Percentiles rank a stretch among this genome's conserved stretches.
phyloP scores from a whole-genome alignment of 2,888 invertebrate species.

The Macrophya annulata region DNA sequence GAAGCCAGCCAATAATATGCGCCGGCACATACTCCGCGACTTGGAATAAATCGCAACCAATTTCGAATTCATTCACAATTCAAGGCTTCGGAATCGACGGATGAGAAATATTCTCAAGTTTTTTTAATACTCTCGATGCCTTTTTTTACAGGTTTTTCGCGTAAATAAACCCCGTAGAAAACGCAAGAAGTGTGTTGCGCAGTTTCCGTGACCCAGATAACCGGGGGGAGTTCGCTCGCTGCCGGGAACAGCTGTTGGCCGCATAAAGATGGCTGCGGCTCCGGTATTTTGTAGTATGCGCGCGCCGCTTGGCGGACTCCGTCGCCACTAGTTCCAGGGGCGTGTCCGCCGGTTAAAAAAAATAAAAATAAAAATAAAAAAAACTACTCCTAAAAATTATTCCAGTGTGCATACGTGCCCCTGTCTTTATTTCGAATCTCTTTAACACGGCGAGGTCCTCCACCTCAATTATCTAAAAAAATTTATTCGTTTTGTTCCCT shows the following conservation, averaged over 20 bases:
- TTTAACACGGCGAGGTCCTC: background rate
- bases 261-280: constrained; percentile 76
- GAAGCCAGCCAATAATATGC: constrained; percentile 37
- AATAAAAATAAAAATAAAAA: background rate
- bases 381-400: constrained; percentile 15
- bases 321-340: constrained; percentile 75
- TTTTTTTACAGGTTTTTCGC: background rate
- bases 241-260: constrained; percentile 78
- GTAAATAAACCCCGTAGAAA: constrained; percentile 3
- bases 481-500: background rate
- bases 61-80: constrained; percentile 24
- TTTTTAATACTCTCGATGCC: background rate
- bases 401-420: background rate
- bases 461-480: background rate
- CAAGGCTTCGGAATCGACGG: background rate
- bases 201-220: constrained; percentile 79
- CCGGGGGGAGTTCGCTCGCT: constrained; percentile 78
- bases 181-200: constrained; percentile 72
- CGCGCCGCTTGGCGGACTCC: constrained; percentile 77
- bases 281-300: constrained; percentile 74
- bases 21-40: constrained; percentile 32
- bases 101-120: background rate
- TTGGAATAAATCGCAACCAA: constrained; percentile 34
- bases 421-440: background rate
- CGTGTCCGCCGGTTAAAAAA: constrained; percentile 61